A percentile compares a stretch with the other conserved stretches of the same genome.
These are phyloP conservation scores for Palaemon carinicauda DNA, from an alignment of 1,140 invertebrate genomes.

Conservation along the genomic window DNA sequence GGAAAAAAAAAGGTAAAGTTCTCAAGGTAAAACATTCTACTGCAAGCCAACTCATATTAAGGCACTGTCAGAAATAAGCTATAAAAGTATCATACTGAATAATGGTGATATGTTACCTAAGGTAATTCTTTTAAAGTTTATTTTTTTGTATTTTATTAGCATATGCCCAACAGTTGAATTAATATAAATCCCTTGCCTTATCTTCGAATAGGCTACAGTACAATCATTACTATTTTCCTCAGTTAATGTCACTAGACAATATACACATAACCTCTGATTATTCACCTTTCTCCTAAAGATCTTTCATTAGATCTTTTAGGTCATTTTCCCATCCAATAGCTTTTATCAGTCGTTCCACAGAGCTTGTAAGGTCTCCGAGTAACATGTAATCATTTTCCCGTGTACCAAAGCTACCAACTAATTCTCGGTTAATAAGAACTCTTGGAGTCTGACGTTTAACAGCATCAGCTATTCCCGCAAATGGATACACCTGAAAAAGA, in stretches of 20 bases:
- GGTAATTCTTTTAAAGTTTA: no score
- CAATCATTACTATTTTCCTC: no score
- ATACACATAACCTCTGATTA: background rate
- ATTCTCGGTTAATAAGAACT: slow-evolving; percentile 84
- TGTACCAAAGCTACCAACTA: slow-evolving; percentile 68
- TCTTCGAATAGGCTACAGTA: no score
- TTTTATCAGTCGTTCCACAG: slow-evolving; percentile 7
- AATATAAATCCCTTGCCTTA: no score
- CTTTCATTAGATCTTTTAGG: background rate
- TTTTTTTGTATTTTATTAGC: no score
- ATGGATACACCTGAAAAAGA: slow-evolving; percentile 72
- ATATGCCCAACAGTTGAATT: no score
- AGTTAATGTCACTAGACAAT: background rate
- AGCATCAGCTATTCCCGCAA: slow-evolving; percentile 85
- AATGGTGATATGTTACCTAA: no score
- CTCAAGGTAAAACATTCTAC: no score
- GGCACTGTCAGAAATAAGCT: no score
- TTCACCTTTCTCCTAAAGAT: background rate
- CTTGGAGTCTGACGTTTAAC: slow-evolving; percentile 77
- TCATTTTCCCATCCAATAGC: slow-evolving; percentile 22
- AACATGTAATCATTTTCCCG: slow-evolving; percentile 34
- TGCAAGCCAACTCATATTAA: no score
- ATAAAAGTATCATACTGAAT: no score
- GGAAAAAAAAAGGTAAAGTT: no score
- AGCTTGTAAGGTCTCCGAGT: slow-evolving; percentile 30